Evolutionary conservation across 2,797 vertebrate genomes (phyloP).

Genomic region (Smutsia temminckii): DNA sequence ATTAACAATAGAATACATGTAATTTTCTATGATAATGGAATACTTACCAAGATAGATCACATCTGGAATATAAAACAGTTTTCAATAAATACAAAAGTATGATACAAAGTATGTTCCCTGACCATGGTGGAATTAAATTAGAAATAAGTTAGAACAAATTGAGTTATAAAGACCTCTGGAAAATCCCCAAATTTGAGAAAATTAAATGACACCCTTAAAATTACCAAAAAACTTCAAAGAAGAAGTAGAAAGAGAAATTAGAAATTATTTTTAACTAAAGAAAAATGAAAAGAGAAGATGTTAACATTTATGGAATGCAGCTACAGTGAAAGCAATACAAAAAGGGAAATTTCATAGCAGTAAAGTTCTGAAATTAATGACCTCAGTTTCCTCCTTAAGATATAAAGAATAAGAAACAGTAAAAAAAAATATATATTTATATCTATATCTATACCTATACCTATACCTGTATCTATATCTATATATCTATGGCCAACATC

Average conservation of each 20-base stretch:
- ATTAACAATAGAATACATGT: background rate
- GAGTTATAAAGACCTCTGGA: background rate
- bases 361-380: background rate
- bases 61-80: background rate
- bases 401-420: background rate
- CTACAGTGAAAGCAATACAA: background rate
- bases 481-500: background rate
- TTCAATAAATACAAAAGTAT: background rate
- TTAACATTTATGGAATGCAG: background rate
- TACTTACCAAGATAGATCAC: background rate
- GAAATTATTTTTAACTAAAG: background rate
- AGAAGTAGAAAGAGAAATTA: background rate
- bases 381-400: background rate
- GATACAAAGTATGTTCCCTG: background rate
- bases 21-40: background rate
- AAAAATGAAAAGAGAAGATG: background rate
- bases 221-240: background rate
- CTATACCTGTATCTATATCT: too few relatives aligned
- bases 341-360: background rate
- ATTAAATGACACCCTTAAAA: background rate
- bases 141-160: background rate
- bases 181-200: background rate
- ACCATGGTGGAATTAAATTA: background rate
- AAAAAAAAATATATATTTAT: background rate
- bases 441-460: too few relatives aligned